Evolutionary conservation across 2,797 vertebrate genomes (phyloP), one percentile per base, ranked within the genome.

Genomic region (Coendou prehensilis): DNA sequence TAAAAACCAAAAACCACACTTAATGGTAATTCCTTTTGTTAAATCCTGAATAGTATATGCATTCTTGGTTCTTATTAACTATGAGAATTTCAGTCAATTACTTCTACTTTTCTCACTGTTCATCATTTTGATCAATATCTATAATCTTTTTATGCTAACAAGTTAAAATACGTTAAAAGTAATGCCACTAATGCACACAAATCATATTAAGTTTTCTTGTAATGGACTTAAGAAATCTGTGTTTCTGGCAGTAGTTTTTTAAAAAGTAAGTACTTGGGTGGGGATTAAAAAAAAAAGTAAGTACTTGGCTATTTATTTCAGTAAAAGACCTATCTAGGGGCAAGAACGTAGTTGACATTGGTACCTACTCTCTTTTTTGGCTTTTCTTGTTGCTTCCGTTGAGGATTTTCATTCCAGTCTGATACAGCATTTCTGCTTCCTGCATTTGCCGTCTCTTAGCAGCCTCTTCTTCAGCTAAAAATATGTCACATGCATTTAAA

Each of bases 361-460:
- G 67, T 45, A 98, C 98, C 98, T 98, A 99, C 99, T 99, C 99
- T 98, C 99, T 99, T 98, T 99, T 99, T 94, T 99, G 99, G 96
- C 98, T 99, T 97, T 98, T 99, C 98, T 99, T 99, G 94, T 98
- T 99, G 98, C 99, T 99, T 95, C 98, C 98, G 86, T 99, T 99
- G 90, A 99, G 99, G 94, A 99, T 99, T 90, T 98, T 99, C 98
- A 99, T 98, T 79, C 99, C 99, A 3, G 98, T 98, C 97, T 99
- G 99, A 98, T 99, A 99, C 97, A 99, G 98, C 78, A 99, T 98
- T 93, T 99, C 99, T 1, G 99, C 99, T 98, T 99, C 99, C 97
- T 99, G 99, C 61, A 99, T 99, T 88, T 99, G 98, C 30, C 98
- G 98, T 96, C 99, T 99, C 98, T 99, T 99, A 97, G 99, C 98